A percentile compares a stretch with the other conserved stretches of the same genome.
These are phyloP conservation scores for Cheilosia impressa DNA, from an alignment of 2,888 invertebrate species.

Conservation along the genomic window DNA sequence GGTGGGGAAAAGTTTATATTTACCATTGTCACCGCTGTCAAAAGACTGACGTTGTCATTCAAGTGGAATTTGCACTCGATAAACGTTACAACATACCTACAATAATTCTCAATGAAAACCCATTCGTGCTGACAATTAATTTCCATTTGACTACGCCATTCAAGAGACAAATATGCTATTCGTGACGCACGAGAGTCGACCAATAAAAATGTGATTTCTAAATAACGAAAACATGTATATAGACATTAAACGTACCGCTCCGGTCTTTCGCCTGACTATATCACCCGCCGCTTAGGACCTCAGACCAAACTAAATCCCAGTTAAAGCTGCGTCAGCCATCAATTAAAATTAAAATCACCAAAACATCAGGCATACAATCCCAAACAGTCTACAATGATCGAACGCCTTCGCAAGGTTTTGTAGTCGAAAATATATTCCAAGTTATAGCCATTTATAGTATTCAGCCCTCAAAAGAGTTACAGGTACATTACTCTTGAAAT, in stretches of 20 bases:
- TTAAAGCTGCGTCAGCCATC: constrained; percentile 18
- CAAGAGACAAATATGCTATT: background rate
- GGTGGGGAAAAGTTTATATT: no score
- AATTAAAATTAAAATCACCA: constrained; percentile 32
- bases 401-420: constrained; percentile 15
- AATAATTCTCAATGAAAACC: no score
- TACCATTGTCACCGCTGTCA: no score
- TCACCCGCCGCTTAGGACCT: background rate
- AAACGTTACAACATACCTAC: no score
- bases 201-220: background rate
- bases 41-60: no score
- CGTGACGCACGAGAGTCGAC: background rate
- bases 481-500: constrained; percentile 15
- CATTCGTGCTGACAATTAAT: no score
- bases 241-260: background rate
- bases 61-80: no score
- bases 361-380: constrained; percentile 29
- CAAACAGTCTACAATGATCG: constrained; percentile 32
- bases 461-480: constrained; percentile 4
- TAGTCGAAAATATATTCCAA: background rate
- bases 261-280: background rate
- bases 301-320: constrained; percentile 3
- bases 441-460: background rate
- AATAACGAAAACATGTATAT: background rate
- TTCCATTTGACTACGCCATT: no score